These are phyloP conservation scores for Saccopteryx leptura DNA, from an alignment of 2,113 vertebrate genomes.

Conservation along the genomic window DNA sequence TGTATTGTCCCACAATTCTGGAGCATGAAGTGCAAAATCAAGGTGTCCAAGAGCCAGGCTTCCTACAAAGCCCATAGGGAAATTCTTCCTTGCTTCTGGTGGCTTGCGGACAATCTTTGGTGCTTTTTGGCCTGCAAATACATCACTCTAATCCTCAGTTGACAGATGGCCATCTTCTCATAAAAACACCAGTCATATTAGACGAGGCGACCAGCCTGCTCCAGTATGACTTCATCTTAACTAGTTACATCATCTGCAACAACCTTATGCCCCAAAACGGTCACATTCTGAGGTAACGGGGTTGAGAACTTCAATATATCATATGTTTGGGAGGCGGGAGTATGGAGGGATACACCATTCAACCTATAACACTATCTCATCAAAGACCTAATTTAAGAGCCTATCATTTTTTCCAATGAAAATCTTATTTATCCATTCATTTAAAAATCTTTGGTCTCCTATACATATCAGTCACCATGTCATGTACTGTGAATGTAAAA, in stretches of 20 bases:
- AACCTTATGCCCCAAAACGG: background rate
- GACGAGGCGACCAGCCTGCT: background rate
- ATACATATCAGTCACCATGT: background rate
- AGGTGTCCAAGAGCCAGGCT: background rate
- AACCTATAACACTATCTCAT: background rate
- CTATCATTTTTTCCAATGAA: background rate
- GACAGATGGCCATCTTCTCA: background rate
- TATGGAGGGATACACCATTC: background rate
- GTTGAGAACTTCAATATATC: background rate
- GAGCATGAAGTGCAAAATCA: background rate
- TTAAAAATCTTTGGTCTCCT: background rate
- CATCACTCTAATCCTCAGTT: background rate
- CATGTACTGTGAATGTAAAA: background rate
- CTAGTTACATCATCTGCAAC: background rate
- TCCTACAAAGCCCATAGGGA: background rate
- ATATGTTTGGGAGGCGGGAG: background rate
- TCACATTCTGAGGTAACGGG: background rate
- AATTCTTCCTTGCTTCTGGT: background rate
- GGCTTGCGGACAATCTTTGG: background rate
- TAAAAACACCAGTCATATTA: background rate
- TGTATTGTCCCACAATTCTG: background rate
- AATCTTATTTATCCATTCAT: constrained; percentile 1
- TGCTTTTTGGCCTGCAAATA: background rate
- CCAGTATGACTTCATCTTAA: background rate
- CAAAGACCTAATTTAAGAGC: background rate